These are phyloP conservation scores for Drosophila nigricruria DNA, from an alignment of 2,888 invertebrate species.

Conservation along the genomic window DNA sequence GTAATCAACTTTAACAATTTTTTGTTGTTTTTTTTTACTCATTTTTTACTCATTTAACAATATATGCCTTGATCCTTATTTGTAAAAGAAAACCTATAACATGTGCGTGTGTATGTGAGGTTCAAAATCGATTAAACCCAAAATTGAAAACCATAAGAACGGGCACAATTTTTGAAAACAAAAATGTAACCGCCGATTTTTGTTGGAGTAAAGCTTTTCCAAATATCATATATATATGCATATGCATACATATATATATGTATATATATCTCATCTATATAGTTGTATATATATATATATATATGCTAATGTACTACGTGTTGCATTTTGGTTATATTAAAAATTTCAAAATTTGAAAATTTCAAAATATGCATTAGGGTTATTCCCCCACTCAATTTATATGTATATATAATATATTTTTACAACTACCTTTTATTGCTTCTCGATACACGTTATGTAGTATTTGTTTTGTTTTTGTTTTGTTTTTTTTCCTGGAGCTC, in stretches of 20 bases:
- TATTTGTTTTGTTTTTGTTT: slow-evolving; percentile 28
- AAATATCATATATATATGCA: slow-evolving; percentile 46
- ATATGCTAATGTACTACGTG: slow-evolving; percentile 51
- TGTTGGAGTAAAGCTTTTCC: slow-evolving; percentile 70
- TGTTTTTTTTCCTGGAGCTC: slow-evolving; percentile 73
- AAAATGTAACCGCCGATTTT: slow-evolving; percentile 59
- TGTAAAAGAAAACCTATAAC: slow-evolving; percentile 62
- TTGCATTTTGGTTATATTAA: slow-evolving; percentile 42
- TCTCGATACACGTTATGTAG: slow-evolving; percentile 85
- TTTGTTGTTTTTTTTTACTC: slow-evolving; percentile 4
- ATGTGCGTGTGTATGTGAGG: slow-evolving; percentile 50
- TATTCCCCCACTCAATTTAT: slow-evolving; percentile 33
- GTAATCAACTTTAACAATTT: slow-evolving; percentile 78
- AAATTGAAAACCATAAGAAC: slow-evolving; percentile 59
- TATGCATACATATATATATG: slow-evolving; percentile 34
- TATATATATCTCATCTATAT: slow-evolving; percentile 34
- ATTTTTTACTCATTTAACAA: slow-evolving; percentile 55
- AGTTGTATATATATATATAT: slow-evolving; percentile 40
- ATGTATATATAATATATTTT: slow-evolving; percentile 41
- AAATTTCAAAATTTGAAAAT: slow-evolving; percentile 51
- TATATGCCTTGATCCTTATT: slow-evolving; percentile 59
- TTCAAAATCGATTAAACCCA: slow-evolving; percentile 55
- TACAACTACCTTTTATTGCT: slow-evolving; percentile 85
- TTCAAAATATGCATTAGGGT: slow-evolving; percentile 43
- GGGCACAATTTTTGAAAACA: slow-evolving; percentile 58